phyloP scores from a whole-genome alignment of 2,888 invertebrate genomes.

The Arctia plantaginis region DNA sequence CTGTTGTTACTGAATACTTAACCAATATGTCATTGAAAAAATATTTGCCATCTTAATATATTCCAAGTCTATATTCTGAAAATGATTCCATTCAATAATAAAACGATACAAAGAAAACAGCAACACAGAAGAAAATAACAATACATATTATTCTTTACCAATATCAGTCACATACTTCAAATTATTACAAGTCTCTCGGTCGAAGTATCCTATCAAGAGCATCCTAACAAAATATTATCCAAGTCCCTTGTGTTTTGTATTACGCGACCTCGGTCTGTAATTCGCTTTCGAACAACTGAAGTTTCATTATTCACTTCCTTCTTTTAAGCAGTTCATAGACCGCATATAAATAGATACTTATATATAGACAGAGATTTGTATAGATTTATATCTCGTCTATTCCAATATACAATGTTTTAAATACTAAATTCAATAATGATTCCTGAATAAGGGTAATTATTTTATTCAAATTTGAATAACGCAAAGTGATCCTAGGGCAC shows the following conservation, averaged over 20 bases:
- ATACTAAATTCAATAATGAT: background rate
- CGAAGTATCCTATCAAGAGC: slow-evolving; percentile 49
- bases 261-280: slow-evolving; percentile 37
- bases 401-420: background rate
- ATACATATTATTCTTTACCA: background rate
- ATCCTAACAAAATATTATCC: slow-evolving; percentile 50
- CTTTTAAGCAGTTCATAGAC: slow-evolving; percentile 15
- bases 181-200: slow-evolving; percentile 41
- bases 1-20: background rate
- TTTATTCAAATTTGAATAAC: too few relatives aligned
- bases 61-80: background rate
- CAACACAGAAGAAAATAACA: background rate
- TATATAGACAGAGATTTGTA: background rate
- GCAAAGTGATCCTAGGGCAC: too few relatives aligned
- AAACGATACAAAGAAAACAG: background rate
- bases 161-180: slow-evolving; percentile 4
- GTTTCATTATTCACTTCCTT: slow-evolving; percentile 52
- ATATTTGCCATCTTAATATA: background rate
- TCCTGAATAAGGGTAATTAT: background rate
- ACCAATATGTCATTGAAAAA: background rate
- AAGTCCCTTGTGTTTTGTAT: slow-evolving; percentile 37
- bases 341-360: background rate
- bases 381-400: background rate
- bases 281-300: slow-evolving; percentile 53
- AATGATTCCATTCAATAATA: background rate